Evolutionary conservation across 1,140 invertebrate genomes (phyloP).

Genomic region (Asbolus verrucosus): DNA sequence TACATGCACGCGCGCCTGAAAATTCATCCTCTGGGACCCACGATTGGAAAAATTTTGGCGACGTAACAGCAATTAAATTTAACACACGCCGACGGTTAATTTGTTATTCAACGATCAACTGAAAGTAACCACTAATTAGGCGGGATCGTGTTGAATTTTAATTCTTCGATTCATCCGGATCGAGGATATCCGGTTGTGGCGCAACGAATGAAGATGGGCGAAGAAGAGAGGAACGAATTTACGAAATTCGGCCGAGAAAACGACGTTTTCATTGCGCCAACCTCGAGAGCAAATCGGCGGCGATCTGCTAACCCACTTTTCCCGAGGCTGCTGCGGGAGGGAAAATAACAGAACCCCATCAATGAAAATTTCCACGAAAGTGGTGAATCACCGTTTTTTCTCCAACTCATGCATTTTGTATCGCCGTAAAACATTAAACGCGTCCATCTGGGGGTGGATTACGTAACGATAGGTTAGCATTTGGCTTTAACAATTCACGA

Average conservation of each 20-base stretch:
- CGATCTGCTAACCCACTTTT: slow-evolving; percentile 22
- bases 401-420: too few species aligned
- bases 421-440: too few species aligned
- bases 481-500: too few species aligned
- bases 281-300: neutral
- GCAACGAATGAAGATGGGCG: slow-evolving; percentile 17
- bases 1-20: too few species aligned
- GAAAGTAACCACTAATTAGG: slow-evolving; percentile 27
- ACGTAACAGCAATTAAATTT: slow-evolving; percentile 4
- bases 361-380: too few species aligned
- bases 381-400: too few species aligned
- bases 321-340: too few species aligned
- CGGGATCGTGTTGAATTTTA: slow-evolving; percentile 14
- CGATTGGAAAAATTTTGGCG: too few species aligned
- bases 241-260: slow-evolving; percentile 10
- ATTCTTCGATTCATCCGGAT: slow-evolving; percentile 13
- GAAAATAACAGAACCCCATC: too few species aligned
- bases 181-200: slow-evolving; percentile 28
- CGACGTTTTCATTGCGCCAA: neutral
- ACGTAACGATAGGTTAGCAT: too few species aligned
- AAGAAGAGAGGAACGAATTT: slow-evolving; percentile 1
- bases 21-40: too few species aligned
- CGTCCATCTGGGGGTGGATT: too few species aligned
- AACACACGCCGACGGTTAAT: neutral
- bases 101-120: neutral